Evolutionary conservation across 2,113 vertebrate genomes (phyloP).

Genomic region (Actenoides hombroni): DNA sequence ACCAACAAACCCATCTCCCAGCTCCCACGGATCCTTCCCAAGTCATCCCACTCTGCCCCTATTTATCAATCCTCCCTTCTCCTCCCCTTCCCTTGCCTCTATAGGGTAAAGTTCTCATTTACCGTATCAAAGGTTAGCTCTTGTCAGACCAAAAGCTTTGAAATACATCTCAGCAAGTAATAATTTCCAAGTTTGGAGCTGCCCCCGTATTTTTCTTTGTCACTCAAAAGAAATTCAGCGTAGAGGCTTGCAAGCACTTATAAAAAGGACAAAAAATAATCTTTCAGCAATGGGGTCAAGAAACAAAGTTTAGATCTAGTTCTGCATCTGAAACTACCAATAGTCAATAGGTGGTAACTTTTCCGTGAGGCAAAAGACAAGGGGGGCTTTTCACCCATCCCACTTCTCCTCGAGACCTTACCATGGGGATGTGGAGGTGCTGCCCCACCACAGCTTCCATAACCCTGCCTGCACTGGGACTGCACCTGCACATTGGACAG

Average conservation of each 20-base stretch:
- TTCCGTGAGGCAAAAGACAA: neutral
- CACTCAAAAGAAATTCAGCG: neutral
- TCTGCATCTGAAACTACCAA: neutral
- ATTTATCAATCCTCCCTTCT: neutral
- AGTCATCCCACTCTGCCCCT: neutral
- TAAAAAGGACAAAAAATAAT: neutral
- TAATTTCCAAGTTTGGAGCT: neutral
- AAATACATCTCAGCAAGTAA: neutral
- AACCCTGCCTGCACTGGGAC: neutral
- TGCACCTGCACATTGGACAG: neutral
- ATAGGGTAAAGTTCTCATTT: neutral
- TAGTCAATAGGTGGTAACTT: neutral
- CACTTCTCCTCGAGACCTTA: accelerated
- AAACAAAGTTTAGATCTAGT: neutral
- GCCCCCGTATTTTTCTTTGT: neutral
- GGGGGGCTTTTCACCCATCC: neutral
- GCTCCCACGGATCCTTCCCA: neutral
- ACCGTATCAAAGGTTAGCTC: conserved; percentile 17
- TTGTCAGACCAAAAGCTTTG: neutral
- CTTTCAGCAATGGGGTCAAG: neutral
- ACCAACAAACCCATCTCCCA: neutral
- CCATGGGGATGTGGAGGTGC: neutral
- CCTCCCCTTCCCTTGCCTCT: neutral
- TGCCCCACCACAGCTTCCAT: neutral
- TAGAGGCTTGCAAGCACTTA: neutral